Base-by-base conservation (phyloP, 2,113 vertebrate genomes). In the Sorex fumeus region DNA sequence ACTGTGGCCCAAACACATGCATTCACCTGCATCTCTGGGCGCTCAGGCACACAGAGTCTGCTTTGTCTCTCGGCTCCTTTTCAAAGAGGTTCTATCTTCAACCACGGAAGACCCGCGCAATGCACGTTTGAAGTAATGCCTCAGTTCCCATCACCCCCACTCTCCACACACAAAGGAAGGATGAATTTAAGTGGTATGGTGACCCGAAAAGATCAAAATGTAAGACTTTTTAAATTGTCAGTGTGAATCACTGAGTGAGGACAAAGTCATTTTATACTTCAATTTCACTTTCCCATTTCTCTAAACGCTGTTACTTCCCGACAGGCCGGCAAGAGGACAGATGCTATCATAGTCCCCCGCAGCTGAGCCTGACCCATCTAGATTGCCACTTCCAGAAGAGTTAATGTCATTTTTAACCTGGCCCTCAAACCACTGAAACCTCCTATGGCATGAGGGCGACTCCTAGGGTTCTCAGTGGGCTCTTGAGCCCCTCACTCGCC, bases 251-350 rank as follows among this genome's bases (percentile, higher is more conserved):
- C 3, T 23, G n/a, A 91, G 21, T 4, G 64, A 89, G 88, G 64
- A 84, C 47, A 75, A 84, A 88, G 69, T 83, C 80, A 90, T 94
- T 88, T 95, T 69, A 57, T 9, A 78, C 34, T 91, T 93, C 77
- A 84, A 64, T 95, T 94, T 94, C 53, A 80, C 64, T 77, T 89
- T 94, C 50, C 86, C 36, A n/a, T 91, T 81, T 53, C 47, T 92
- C 64, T 47, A 84, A 93, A 32, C 64, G 78, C 50, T 21, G 72
- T 69, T 47, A 12, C 43, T 93, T 40, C 77, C 87, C 34, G 83
- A 43, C 30, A 90, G 2, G 32, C 16, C 32, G 16, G 66, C 34
- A 45, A 66, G 28, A 95, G 66, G 53, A 25, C n/a, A 82, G 70
- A 28, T 34, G 16, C 40, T 79, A 21, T 60, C 66, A 86, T 1